Evolutionary conservation across 2,113 vertebrate genomes (phyloP).

Genomic region (Otus sunia): DNA sequence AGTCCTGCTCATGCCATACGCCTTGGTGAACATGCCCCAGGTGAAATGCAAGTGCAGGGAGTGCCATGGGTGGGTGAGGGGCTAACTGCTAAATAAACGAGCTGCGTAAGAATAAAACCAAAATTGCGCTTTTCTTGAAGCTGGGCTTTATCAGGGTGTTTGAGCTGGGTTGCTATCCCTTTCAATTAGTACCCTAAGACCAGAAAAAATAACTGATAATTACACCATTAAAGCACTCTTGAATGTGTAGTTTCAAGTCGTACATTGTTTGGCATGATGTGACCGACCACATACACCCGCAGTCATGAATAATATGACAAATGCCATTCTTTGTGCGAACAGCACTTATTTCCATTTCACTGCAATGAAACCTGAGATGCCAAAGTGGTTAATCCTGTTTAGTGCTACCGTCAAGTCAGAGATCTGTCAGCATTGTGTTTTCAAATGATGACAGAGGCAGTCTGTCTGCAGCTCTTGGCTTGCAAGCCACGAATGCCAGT

Average conservation of each 20-base stretch:
- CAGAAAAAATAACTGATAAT: neutral
- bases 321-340: neutral
- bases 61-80: neutral
- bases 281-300: neutral
- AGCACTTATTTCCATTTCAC: slow-evolving; percentile 15
- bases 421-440: slow-evolving; percentile 11
- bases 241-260: neutral
- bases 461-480: neutral
- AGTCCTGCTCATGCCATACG: neutral
- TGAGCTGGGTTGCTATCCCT: neutral
- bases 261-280: neutral
- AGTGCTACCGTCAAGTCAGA: neutral
- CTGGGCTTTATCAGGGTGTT: neutral
- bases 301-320: slow-evolving; percentile 1
- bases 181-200: neutral
- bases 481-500: neutral
- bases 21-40: neutral
- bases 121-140: neutral
- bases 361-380: slow-evolving; percentile 34
- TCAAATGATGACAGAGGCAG: neutral
- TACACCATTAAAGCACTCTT: neutral
- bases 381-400: slow-evolving; percentile 30
- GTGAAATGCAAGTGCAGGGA: neutral
- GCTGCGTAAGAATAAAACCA: neutral
- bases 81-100: neutral